Evolutionary conservation across 2,797 vertebrate genomes (phyloP).

Genomic region (Neoniphon sammara): DNA sequence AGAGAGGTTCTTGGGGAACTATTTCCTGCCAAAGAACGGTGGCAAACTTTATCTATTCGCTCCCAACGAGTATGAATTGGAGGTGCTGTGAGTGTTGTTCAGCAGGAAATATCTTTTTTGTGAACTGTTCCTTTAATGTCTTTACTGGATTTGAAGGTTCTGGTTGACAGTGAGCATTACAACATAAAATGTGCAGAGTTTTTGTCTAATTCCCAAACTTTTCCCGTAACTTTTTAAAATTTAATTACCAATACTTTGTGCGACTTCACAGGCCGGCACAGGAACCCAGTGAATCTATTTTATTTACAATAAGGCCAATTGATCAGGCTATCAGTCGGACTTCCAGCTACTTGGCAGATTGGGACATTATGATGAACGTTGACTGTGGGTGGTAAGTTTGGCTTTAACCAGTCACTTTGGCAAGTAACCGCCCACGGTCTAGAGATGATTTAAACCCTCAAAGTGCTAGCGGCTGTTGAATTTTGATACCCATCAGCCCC

Average conservation of each 20-base stretch:
- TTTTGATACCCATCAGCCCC: not conserved
- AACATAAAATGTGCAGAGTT: not conserved
- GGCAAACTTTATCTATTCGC: too few species aligned
- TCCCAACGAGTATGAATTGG: too few species aligned
- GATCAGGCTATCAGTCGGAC: not conserved
- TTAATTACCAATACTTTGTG: not conserved
- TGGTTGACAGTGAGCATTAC: not conserved
- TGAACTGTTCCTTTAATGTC: not conserved
- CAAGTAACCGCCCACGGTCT: not conserved
- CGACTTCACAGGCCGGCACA: not conserved
- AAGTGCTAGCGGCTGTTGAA: not conserved
- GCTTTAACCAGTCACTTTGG: slow-evolving; percentile 20
- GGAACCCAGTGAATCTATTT: not conserved
- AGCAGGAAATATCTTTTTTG: too few species aligned
- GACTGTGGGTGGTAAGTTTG: not conserved
- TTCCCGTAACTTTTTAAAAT: not conserved
- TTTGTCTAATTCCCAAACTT: not conserved
- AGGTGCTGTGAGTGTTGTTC: too few species aligned
- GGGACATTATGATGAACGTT: too few species aligned
- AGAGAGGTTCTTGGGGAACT: too few species aligned
- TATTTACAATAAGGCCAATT: not conserved
- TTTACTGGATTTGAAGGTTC: not conserved
- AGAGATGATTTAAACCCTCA: too few species aligned
- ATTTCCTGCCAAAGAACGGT: too few species aligned
- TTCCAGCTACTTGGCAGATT: not conserved